phyloP scores from a whole-genome alignment of 2,888 invertebrate species.

The Chromoteleia sp. region DNA sequence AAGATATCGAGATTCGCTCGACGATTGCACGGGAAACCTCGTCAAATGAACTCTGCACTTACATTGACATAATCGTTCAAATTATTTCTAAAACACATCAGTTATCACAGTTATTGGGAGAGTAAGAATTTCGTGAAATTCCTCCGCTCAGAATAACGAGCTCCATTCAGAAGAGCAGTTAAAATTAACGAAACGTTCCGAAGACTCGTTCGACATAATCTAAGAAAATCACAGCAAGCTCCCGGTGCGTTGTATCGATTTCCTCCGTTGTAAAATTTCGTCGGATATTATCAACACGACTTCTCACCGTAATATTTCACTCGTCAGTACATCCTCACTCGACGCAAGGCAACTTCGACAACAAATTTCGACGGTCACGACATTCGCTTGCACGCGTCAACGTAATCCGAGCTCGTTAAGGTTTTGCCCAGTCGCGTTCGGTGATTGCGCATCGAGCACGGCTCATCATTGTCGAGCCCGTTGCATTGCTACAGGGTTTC shows the following conservation, averaged over 20 bases:
- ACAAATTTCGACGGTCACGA: slow-evolving; percentile 43
- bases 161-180: neutral
- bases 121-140: no score
- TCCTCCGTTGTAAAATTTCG: slow-evolving; percentile 22
- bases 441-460: slow-evolving; percentile 22
- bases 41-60: no score
- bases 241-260: slow-evolving; percentile 57
- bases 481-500: neutral
- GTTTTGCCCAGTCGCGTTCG: slow-evolving; percentile 34
- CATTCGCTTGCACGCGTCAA: slow-evolving; percentile 36
- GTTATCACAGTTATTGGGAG: no score
- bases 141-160: neutral
- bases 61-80: no score
- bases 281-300: slow-evolving; percentile 10
- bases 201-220: slow-evolving; percentile 36
- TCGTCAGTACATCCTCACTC: slow-evolving; percentile 26
- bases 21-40: no score
- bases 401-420: slow-evolving; percentile 26
- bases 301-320: slow-evolving; percentile 50
- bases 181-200: neutral
- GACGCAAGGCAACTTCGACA: slow-evolving; percentile 3
- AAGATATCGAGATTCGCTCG: no score
- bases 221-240: slow-evolving; percentile 52
- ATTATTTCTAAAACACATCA: no score
- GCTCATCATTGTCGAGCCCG: slow-evolving; percentile 15